phyloP scores from a whole-genome alignment of 1,140 invertebrate species.

The Polypedilum pembai region DNA sequence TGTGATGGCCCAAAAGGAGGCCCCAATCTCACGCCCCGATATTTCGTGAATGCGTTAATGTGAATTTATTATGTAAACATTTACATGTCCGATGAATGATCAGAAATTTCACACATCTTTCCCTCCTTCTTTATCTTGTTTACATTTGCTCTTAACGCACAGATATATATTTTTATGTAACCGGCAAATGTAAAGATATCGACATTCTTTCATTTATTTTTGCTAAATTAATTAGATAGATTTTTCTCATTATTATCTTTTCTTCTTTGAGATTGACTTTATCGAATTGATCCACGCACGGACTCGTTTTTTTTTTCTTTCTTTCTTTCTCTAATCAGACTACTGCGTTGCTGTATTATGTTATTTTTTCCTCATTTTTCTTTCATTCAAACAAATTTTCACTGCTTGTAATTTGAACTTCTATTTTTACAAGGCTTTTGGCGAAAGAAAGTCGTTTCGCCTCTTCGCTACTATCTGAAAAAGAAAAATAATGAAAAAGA shows the following conservation, averaged over 20 bases:
- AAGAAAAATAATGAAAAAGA: not conserved
- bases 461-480: not conserved
- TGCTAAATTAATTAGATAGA: conserved; percentile 6
- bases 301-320: not conserved
- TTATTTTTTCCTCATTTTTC: not conserved
- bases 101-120: conserved; percentile 26
- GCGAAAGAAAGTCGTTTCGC: not conserved
- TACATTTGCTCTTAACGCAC: not conserved
- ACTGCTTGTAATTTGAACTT: not conserved
- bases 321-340: too few species aligned
- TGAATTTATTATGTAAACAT: conserved; percentile 27
- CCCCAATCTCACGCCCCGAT: not conserved
- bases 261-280: not conserved
- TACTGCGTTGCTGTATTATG: too few species aligned
- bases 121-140: conserved; percentile 6
- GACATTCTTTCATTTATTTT: not conserved
- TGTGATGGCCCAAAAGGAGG: too few species aligned
- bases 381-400: not conserved
- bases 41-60: conserved; percentile 13
- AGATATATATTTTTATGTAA: conserved; percentile 11
- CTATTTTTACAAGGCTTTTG: not conserved
- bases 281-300: conserved; percentile 13
- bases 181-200: conserved; percentile 2
- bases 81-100: conserved; percentile 21
- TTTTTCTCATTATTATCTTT: not conserved